Conservation (phyloP, 2,113 vertebrate genomes). For the Otus sunia region DNA sequence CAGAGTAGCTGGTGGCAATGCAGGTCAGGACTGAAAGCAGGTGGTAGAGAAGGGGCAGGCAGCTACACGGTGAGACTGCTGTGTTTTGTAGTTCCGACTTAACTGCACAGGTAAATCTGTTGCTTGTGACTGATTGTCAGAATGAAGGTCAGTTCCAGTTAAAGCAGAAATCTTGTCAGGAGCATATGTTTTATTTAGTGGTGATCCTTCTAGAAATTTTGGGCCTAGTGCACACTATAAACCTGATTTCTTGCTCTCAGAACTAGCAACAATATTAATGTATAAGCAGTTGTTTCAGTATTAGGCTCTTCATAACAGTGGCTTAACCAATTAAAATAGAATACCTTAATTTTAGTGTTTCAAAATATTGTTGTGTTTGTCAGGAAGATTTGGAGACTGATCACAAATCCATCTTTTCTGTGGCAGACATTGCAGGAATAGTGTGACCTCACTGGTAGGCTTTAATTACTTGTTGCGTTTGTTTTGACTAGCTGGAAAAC, state of each 20-base stretch:
- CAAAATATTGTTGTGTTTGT: not conserved
- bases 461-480: not conserved
- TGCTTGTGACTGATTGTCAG: not conserved
- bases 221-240: not conserved
- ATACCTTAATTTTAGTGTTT: not conserved
- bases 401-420: not conserved
- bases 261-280: not conserved
- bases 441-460: not conserved
- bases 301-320: not conserved
- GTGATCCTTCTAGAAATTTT: not conserved
- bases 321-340: not conserved
- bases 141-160: not conserved
- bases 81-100: not conserved
- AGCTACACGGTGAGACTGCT: accelerated
- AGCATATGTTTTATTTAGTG: not conserved
- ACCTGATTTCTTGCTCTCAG: not conserved
- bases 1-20: not conserved
- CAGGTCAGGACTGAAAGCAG: not conserved
- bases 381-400: not conserved
- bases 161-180: not conserved
- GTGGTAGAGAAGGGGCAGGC: not conserved
- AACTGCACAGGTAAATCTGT: not conserved
- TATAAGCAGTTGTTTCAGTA: not conserved
- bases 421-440: not conserved
- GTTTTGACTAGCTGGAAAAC: not conserved